Conservation (phyloP, 2,888 invertebrate species). For the Drosophila neutralis region DNA sequence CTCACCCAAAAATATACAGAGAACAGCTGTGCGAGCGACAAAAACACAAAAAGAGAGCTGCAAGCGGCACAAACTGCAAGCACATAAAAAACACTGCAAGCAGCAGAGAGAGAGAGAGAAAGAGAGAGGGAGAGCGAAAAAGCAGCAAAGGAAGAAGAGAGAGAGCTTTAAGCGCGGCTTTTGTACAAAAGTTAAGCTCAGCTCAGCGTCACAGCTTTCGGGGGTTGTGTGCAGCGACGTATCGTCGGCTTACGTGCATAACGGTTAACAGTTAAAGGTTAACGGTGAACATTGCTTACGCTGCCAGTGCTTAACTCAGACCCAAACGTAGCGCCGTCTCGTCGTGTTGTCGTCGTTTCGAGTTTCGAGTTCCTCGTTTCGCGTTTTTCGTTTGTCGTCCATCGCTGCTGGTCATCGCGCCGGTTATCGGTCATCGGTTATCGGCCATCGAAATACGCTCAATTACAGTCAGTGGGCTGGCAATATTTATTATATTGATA, state of each 20-base stretch:
- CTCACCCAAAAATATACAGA: slow-evolving; percentile 7
- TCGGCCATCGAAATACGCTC: slow-evolving; percentile 44
- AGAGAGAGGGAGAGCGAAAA: neutral
- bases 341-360: slow-evolving; percentile 31
- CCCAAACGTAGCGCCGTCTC: slow-evolving; percentile 44
- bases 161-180: slow-evolving; percentile 15
- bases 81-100: slow-evolving; percentile 10
- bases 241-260: slow-evolving; percentile 22
- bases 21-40: slow-evolving; percentile 38
- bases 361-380: slow-evolving; percentile 2
- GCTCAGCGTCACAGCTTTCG: slow-evolving; percentile 39
- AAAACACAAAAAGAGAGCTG: slow-evolving; percentile 13
- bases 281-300: slow-evolving; percentile 53
- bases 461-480: slow-evolving; percentile 41
- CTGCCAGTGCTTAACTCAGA: slow-evolving; percentile 50
- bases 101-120: neutral
- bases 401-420: slow-evolving; percentile 21
- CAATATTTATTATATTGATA: slow-evolving; percentile 45
- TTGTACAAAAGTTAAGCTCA: slow-evolving; percentile 9
- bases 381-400: slow-evolving; percentile 3
- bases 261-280: slow-evolving; percentile 20
- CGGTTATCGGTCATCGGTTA: slow-evolving; percentile 42
- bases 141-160: neutral
- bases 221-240: slow-evolving; percentile 20
- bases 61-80: slow-evolving; percentile 12